A percentile compares a stretch with the other conserved stretches of the same genome.
phyloP scores from a whole-genome alignment of 2,797 vertebrate species.

The Falco cherrug region DNA sequence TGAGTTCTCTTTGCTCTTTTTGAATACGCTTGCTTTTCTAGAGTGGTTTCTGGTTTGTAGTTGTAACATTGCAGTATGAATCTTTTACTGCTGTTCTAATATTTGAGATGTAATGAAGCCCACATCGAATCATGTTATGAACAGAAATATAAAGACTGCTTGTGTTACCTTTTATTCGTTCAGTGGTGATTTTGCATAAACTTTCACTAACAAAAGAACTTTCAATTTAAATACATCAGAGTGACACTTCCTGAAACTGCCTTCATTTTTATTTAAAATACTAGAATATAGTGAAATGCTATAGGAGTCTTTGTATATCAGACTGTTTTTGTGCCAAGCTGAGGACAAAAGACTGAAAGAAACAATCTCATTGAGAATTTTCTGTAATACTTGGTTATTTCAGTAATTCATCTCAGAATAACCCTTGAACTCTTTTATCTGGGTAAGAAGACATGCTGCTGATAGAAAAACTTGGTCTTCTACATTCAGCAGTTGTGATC shows the following conservation, averaged over 20 bases:
- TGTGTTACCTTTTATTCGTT: background rate
- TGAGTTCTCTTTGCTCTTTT: background rate
- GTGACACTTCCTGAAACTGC: background rate
- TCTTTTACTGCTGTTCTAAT: background rate
- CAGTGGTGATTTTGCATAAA: background rate
- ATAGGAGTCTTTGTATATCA: background rate
- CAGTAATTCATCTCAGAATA: background rate
- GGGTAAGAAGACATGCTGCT: background rate
- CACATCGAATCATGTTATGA: background rate
- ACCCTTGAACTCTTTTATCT: background rate
- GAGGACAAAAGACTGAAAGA: too few relatives aligned
- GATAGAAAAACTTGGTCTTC: background rate
- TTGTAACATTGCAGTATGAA: background rate
- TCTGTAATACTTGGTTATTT: background rate
- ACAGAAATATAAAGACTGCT: background rate
- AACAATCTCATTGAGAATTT: background rate
- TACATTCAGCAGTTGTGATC: background rate
- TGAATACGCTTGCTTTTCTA: background rate
- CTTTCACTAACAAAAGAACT: background rate
- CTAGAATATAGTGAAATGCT: background rate
- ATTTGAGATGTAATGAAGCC: background rate
- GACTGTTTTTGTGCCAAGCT: background rate
- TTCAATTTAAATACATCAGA: background rate
- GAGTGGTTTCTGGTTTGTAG: background rate
- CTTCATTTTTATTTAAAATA: background rate